These are phyloP conservation scores for Xanthia togata DNA, from an alignment of 2,888 invertebrate genomes.

Conservation along the genomic window DNA sequence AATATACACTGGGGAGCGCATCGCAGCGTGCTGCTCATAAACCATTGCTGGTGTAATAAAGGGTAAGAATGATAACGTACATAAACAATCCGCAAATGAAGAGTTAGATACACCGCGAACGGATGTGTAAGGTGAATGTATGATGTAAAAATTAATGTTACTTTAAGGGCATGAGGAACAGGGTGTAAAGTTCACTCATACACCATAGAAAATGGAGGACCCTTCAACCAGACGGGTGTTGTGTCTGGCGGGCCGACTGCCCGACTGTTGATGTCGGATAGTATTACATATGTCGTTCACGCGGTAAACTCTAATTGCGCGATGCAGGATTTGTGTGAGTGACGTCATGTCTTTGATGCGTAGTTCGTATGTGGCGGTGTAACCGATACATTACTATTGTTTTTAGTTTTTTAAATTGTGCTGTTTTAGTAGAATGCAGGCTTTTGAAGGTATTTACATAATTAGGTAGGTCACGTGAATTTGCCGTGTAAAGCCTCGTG, in stretches of 20 bases:
- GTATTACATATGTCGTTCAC: too few relatives aligned
- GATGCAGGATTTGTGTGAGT: too few relatives aligned
- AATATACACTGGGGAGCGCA: slow-evolving; percentile 38
- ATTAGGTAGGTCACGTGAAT: background rate
- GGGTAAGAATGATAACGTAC: slow-evolving; percentile 54
- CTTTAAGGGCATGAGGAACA: too few relatives aligned
- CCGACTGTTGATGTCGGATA: too few relatives aligned
- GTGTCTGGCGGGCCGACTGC: too few relatives aligned
- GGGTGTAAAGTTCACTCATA: too few relatives aligned
- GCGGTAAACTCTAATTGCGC: too few relatives aligned
- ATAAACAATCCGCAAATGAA: slow-evolving; percentile 65
- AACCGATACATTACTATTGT: too few relatives aligned
- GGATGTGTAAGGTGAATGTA: background rate
- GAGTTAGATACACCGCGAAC: slow-evolving; percentile 53
- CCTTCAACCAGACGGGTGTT: too few relatives aligned
- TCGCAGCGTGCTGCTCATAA: slow-evolving; percentile 48
- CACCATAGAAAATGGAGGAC: too few relatives aligned
- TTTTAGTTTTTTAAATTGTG: background rate
- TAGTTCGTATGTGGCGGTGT: too few relatives aligned
- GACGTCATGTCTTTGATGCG: too few relatives aligned
- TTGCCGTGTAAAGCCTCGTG: background rate
- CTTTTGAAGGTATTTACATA: background rate
- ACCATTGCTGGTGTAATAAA: slow-evolving; percentile 61
- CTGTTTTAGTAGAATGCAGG: background rate
- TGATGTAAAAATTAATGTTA: background rate